phyloP scores from a whole-genome alignment of 2,797 vertebrate genomes.

The Dryobates pubescens region DNA sequence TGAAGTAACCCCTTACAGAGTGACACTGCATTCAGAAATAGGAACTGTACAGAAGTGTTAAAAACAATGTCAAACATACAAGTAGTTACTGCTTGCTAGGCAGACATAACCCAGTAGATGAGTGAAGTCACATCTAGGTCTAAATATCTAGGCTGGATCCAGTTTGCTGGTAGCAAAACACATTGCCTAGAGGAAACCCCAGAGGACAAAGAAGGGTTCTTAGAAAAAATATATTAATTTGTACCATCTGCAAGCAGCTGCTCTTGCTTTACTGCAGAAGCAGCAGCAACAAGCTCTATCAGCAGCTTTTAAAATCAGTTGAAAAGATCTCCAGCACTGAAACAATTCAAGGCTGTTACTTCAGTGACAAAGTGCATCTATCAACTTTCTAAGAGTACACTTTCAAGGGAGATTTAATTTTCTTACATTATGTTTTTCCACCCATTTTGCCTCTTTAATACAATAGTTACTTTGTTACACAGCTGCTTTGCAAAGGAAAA shows the following conservation, averaged over 20 bases:
- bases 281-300: background rate
- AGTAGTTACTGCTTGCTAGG: background rate
- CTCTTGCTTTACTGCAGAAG: background rate
- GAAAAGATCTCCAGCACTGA: background rate
- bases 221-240: background rate
- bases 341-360: background rate
- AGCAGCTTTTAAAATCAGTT: background rate
- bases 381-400: background rate
- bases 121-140: background rate
- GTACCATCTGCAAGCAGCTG: background rate
- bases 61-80: background rate
- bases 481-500: background rate
- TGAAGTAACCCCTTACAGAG: background rate
- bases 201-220: background rate
- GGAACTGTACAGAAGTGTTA: background rate
- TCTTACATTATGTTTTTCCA: background rate
- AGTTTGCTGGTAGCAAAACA: background rate
- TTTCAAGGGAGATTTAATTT: background rate
- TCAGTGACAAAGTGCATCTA: background rate
- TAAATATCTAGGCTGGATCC: background rate
- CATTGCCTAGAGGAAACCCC: background rate
- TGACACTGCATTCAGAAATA: background rate
- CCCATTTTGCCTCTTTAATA: background rate
- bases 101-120: background rate
- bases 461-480: background rate